Conservation (phyloP, 2,888 invertebrate species). For the Mechanitis mazaeus region DNA sequence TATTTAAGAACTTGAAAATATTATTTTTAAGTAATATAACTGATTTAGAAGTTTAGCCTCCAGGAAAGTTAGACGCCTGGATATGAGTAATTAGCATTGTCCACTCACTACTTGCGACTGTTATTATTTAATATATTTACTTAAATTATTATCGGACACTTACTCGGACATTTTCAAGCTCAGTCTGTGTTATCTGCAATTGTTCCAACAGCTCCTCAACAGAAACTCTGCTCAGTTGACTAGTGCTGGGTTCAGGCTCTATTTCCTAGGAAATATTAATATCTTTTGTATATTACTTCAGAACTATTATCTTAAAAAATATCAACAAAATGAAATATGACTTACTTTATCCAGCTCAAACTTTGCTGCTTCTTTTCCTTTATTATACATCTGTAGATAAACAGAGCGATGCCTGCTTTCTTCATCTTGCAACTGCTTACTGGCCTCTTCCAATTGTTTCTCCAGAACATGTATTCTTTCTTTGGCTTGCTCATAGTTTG, state of each 20-base stretch:
- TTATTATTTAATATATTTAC: slow-evolving; percentile 7
- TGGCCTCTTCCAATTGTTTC: slow-evolving; percentile 82
- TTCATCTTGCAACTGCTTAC: slow-evolving; percentile 81
- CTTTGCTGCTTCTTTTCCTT: slow-evolving; percentile 87
- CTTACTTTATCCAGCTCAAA: slow-evolving; percentile 83
- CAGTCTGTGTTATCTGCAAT: slow-evolving; percentile 88
- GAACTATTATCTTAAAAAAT: neutral
- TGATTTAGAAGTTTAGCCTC: slow-evolving; percentile 20
- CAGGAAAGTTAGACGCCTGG: slow-evolving; percentile 9
- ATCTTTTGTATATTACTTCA: neutral
- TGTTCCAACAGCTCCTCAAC: slow-evolving; percentile 89
- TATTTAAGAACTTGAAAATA: slow-evolving; percentile 15
- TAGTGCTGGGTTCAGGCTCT: slow-evolving; percentile 60
- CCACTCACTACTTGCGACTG: slow-evolving; percentile 11
- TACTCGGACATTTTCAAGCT: slow-evolving; percentile 92
- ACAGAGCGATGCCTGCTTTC: slow-evolving; percentile 84
- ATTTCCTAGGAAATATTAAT: slow-evolving; percentile 50
- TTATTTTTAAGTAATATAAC: slow-evolving; percentile 11
- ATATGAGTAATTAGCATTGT: slow-evolving; percentile 16
- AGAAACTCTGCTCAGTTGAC: slow-evolving; percentile 82
- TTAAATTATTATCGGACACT: slow-evolving; percentile 41
- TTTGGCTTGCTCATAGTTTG: slow-evolving; percentile 85
- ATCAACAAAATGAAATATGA: slow-evolving; percentile 6
- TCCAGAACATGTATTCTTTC: slow-evolving; percentile 83
- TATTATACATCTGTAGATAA: slow-evolving; percentile 89